phyloP scores from a whole-genome alignment of 2,888 invertebrate species.

The Creontiades dilutus region DNA sequence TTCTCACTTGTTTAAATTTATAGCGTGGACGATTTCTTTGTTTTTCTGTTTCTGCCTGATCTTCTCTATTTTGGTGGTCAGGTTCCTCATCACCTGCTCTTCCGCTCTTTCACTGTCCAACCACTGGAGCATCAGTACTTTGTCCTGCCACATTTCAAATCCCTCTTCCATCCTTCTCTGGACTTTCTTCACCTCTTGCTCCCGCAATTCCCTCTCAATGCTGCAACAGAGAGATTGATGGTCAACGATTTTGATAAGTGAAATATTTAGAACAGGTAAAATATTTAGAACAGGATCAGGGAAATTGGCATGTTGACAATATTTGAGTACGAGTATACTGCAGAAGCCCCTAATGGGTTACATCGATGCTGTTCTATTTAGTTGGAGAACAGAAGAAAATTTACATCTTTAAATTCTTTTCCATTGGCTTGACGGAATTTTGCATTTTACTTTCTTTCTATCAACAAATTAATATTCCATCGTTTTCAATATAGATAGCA shows the following conservation, averaged over 20 bases:
- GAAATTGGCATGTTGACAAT: no score
- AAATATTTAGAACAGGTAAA: no score
- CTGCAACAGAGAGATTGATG: conserved; percentile 73
- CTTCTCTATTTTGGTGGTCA: conserved; percentile 77
- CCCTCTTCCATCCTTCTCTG: conserved; percentile 78
- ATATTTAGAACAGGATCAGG: no score
- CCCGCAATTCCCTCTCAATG: conserved; percentile 76
- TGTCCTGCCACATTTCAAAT: conserved; percentile 78
- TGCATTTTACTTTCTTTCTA: no score
- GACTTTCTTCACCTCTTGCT: conserved; percentile 77
- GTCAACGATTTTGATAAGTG: neutral
- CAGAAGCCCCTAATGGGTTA: no score
- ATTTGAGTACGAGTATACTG: no score
- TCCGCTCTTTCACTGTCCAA: conserved; percentile 77
- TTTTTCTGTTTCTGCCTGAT: conserved; percentile 77
- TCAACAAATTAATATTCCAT: no score
- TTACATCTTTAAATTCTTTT: no score
- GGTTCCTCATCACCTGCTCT: conserved; percentile 77
- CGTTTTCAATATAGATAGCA: no score
- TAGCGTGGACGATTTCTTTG: conserved; percentile 76
- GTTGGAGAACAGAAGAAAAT: no score
- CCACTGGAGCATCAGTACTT: conserved; percentile 78
- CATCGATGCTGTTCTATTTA: no score
- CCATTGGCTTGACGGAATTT: no score
- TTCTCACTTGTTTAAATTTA: conserved; percentile 77